These are phyloP conservation scores for Odocoileus virginianus DNA, from an alignment of 2,113 vertebrate genomes.

Conservation along the genomic window DNA sequence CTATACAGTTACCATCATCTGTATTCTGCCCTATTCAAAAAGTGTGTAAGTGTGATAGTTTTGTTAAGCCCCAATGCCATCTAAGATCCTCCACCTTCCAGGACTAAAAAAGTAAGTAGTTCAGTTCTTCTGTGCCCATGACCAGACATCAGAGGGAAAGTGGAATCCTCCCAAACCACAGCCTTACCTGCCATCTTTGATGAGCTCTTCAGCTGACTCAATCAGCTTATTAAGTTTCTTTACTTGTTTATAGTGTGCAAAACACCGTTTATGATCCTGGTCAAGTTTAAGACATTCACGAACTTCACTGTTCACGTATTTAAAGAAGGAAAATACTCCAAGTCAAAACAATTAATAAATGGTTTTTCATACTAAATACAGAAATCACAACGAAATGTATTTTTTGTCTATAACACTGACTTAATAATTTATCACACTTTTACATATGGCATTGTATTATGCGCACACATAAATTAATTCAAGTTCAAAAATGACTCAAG, in stretches of 20 bases:
- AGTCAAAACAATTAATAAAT: conserved; percentile 47
- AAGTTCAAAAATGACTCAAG: background rate
- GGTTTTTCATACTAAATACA: background rate
- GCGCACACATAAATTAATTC: background rate
- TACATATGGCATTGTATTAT: background rate
- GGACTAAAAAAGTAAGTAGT: background rate
- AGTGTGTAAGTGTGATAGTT: background rate
- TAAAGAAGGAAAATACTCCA: conserved; percentile 46
- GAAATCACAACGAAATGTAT: conserved; percentile 20
- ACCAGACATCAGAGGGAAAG: background rate
- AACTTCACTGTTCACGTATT: conserved; percentile 87
- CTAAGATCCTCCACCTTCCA: background rate
- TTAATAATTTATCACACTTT: background rate
- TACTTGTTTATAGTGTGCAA: conserved; percentile 96
- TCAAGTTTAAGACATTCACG: conserved; percentile 98
- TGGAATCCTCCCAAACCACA: rapidly evolving
- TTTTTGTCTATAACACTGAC: background rate
- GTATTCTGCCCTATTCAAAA: background rate
- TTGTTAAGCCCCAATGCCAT: background rate
- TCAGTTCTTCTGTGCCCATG: background rate
- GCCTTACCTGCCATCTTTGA: conserved; percentile 91
- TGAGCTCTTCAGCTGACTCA: conserved; percentile 90
- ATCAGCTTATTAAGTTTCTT: conserved; percentile 98
- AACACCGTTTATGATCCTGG: conserved; percentile 96
- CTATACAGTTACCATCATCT: background rate